A percentile compares a stretch with the other conserved stretches of the same genome.
phyloP scores from a whole-genome alignment of 2,113 vertebrate genomes.

The Alethe castanea region DNA sequence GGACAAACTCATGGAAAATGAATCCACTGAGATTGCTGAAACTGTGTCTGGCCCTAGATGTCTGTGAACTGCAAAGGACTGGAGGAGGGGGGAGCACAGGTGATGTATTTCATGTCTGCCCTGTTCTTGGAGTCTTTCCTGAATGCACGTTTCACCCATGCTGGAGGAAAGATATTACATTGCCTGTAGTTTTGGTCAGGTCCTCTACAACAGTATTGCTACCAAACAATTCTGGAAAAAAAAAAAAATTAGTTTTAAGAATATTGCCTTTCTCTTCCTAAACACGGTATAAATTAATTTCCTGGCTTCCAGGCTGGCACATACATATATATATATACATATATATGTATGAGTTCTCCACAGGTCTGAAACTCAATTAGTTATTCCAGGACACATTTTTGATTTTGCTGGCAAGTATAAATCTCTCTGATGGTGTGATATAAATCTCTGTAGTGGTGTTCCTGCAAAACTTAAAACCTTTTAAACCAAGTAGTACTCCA shows the following conservation, averaged over 20 bases:
- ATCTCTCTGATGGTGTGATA: neutral
- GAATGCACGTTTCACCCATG: neutral
- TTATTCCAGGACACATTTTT: neutral
- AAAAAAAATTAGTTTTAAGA: neutral
- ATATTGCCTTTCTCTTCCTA: neutral
- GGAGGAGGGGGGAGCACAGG: neutral
- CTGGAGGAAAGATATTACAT: neutral
- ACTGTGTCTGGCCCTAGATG: neutral
- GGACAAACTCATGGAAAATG: neutral
- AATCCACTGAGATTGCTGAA: neutral
- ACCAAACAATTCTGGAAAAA: neutral
- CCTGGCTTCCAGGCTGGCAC: neutral
- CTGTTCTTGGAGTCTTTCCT: neutral
- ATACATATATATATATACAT: no score
- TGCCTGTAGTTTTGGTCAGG: neutral
- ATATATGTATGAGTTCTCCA: neutral
- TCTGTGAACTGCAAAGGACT: neutral
- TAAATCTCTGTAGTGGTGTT: neutral
- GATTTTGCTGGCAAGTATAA: neutral
- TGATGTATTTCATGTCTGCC: neutral
- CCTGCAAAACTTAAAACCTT: neutral
- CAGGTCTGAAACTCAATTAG: neutral
- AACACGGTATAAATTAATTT: neutral
- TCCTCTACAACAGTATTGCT: neutral
- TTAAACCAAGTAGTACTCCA: neutral